phyloP scores from a whole-genome alignment of 1,140 invertebrate species.

The Sipha flava region DNA sequence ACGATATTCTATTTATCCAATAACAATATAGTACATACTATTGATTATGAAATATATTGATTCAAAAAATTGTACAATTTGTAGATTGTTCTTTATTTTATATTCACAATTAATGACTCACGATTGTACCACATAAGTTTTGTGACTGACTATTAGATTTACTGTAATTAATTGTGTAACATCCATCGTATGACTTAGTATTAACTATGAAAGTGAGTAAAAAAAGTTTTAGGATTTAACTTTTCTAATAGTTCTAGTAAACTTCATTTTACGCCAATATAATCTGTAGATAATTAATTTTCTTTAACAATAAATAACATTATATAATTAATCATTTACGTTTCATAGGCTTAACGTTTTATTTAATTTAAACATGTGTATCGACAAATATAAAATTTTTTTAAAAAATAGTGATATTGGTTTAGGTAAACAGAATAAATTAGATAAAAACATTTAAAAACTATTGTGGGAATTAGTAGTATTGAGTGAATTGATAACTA shows the following conservation, averaged over 20 bases:
- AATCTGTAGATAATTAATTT: not conserved
- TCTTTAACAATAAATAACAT: not conserved
- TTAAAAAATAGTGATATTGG: not conserved
- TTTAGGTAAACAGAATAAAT: not conserved
- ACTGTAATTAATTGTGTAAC: not conserved
- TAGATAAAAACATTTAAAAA: not conserved
- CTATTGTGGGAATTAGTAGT: no score
- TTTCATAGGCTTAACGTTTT: not conserved
- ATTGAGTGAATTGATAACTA: not conserved
- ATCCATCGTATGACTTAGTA: constrained; percentile 10
- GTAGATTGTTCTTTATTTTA: no score
- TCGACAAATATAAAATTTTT: not conserved
- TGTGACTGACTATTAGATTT: not conserved
- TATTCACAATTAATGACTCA: not conserved
- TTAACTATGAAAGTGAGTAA: not conserved
- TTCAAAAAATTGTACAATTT: no score
- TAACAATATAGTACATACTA: no score
- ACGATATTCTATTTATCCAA: no score
- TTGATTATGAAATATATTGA: no score
- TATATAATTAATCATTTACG: not conserved
- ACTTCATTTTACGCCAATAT: constrained; percentile 1
- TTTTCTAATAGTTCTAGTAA: not conserved
- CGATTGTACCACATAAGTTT: not conserved
- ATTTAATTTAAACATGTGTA: no score
- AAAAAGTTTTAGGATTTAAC: constrained; percentile 10